These are phyloP conservation scores for Dendrolimus pini DNA, from an alignment of 2,888 invertebrate species.

Conservation along the genomic window DNA sequence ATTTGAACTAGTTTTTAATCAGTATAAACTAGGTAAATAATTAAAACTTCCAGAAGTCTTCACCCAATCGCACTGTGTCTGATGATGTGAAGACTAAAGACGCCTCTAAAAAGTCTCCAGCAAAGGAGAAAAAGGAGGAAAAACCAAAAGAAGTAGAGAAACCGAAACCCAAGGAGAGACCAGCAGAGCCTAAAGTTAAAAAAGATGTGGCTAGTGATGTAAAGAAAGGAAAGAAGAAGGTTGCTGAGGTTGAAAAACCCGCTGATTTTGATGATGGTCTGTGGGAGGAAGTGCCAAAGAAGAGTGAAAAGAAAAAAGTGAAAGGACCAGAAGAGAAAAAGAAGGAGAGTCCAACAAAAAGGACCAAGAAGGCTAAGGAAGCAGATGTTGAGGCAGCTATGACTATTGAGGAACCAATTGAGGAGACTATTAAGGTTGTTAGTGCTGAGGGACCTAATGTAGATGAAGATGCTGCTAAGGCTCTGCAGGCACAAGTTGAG, in stretches of 20 bases:
- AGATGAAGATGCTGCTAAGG: conserved; percentile 56
- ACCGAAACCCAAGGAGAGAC: conserved; percentile 61
- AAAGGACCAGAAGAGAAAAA: conserved; percentile 77
- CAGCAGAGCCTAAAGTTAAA: conserved; percentile 48
- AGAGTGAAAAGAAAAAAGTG: conserved; percentile 83
- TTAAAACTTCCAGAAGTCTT: conserved; percentile 69
- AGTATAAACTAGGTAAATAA: conserved; percentile 3
- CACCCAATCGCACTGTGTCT: conserved; percentile 77
- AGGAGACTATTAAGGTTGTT: conserved; percentile 62
- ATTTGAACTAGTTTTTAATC: conserved; percentile 8
- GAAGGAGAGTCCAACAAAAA: conserved; percentile 68
- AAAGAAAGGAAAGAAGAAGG: conserved; percentile 79
- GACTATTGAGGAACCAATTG: conserved; percentile 35
- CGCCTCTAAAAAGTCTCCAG: conserved; percentile 73
- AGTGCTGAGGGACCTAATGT: conserved; percentile 58
- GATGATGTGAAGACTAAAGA: conserved; percentile 77
- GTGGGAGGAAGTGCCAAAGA: conserved; percentile 84
- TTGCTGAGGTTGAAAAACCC: conserved; percentile 79
- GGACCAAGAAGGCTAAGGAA: conserved; percentile 65
- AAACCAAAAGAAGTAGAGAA: conserved; percentile 69
- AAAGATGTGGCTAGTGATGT: conserved; percentile 61
- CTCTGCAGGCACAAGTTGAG: conserved; percentile 65
- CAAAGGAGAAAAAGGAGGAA: conserved; percentile 76
- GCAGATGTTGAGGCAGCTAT: conserved; percentile 52
- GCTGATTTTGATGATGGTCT: conserved; percentile 84